Percentiles rank a stretch among this genome's conserved stretches.
Conservation (phyloP, 2,888 invertebrate species). For the Cephus rjabovi region DNA sequence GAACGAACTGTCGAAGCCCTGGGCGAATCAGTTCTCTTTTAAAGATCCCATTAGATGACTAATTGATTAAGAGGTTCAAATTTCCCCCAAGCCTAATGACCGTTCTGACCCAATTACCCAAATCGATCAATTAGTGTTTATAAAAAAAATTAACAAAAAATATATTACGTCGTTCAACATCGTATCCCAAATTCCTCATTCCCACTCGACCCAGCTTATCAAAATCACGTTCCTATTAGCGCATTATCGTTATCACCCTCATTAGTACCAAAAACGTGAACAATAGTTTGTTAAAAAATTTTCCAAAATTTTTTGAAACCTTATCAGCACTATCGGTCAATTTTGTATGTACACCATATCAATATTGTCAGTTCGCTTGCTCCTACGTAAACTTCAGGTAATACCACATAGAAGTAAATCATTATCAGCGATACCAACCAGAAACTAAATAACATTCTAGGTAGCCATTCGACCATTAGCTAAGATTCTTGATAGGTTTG, state of each 20-base stretch:
- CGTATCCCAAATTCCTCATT: neutral
- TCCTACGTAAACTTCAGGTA: too few species aligned
- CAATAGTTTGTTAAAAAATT: too few species aligned
- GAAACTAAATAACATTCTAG: neutral
- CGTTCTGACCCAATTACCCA: neutral
- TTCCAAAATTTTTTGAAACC: too few species aligned
- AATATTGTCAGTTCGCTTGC: too few species aligned
- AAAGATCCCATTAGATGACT: conserved; percentile 31
- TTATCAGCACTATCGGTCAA: too few species aligned
- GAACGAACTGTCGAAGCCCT: conserved; percentile 30
- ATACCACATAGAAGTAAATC: neutral
- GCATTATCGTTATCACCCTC: too few species aligned
- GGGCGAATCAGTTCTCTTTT: conserved; percentile 32
- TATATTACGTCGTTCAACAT: neutral
- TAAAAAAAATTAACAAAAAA: neutral
- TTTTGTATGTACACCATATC: too few species aligned
- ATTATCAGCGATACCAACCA: neutral
- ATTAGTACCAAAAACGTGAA: too few species aligned
- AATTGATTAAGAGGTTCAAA: neutral
- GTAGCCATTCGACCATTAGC: neutral
- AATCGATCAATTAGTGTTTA: neutral
- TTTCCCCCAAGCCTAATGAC: neutral
- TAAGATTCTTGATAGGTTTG: neutral
- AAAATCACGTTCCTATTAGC: neutral
- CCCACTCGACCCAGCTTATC: neutral